phyloP scores from a whole-genome alignment of 2,888 invertebrate species.

The Epinotia brunnichana region DNA sequence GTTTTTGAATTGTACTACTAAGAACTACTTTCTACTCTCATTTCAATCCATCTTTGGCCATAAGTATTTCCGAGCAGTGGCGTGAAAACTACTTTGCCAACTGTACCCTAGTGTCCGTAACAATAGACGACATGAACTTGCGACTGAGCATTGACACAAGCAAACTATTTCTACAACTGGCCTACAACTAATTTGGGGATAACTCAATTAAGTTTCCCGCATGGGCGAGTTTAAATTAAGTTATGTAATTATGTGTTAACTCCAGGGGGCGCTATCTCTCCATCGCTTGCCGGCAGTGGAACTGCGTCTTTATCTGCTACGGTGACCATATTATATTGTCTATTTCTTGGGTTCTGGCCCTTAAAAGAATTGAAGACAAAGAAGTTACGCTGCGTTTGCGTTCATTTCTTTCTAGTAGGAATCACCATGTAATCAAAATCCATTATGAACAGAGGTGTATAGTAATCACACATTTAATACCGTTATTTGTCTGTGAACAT shows the following conservation, averaged over 20 bases:
- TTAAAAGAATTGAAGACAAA: neutral
- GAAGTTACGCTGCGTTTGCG: too few species aligned
- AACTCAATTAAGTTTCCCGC: slow-evolving; percentile 42
- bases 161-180: slow-evolving; percentile 25
- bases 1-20: too few species aligned
- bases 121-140: slow-evolving; percentile 1
- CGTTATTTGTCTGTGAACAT: neutral
- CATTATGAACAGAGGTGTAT: neutral
- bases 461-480: neutral
- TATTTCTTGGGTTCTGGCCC: neutral
- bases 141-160: slow-evolving; percentile 10
- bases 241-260: slow-evolving; percentile 39
- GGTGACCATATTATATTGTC: slow-evolving; percentile 26
- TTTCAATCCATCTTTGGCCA: too few species aligned
- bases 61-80: too few species aligned
- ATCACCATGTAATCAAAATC: neutral
- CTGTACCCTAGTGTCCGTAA: neutral
- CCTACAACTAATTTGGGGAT: slow-evolving; percentile 31
- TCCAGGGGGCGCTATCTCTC: slow-evolving; percentile 41
- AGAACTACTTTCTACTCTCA: too few species aligned
- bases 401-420: neutral
- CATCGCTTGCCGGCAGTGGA: slow-evolving; percentile 33
- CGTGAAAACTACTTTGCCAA: too few species aligned
- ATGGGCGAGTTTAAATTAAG: slow-evolving; percentile 38
- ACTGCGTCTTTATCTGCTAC: slow-evolving; percentile 24